Evolutionary conservation across 2,797 vertebrate species (phyloP), one percentile per base, ranked within the genome.

Genomic region (Acrocephalus scirpaceus): DNA sequence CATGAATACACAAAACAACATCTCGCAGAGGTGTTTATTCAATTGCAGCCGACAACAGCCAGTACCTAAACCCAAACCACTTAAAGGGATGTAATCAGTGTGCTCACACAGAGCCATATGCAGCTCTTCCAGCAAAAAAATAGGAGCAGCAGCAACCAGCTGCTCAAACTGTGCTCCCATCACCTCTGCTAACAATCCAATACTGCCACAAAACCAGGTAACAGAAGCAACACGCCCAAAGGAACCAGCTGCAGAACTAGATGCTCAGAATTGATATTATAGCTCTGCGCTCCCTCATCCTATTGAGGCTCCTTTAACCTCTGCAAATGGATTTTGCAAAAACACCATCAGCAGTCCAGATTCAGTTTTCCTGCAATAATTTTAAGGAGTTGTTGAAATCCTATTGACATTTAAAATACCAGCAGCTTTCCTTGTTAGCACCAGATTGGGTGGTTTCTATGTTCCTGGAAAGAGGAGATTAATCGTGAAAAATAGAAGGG

Each of bases 401-500:
- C 4, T 69, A 25, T 25, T 93, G 76, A 74, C 72, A 86, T 90
- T 91, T 81, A 83, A 90, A 86, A 83, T 69, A 60, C 38, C 57
- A 65, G 32, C 45, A 84, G 8, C 34, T 88, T 90, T 83, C 42
- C 30, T 57, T 23, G 4, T 62, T 69, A 92, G 25, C 36, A 66
- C 27, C 42, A 51, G 51, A 56, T 27, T 72, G 82, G 54, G 38
- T 58, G 36, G 10, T 47, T 92, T 86, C 62, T 70, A 2, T 42
- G 58, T 79, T 96, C 51, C 73, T 95, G 80, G 70, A 95, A 93
- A 81, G 44, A 62, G 16, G 17, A 45, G n/a, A 88, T 75, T 78
- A 86, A 92, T 86, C 40, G 51, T n/a, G 23, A 47, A n/a, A 58
- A 88, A 86, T 19, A 95, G 50, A 75, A 79, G 36, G 54, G 50